Conservation (phyloP, 2,113 vertebrate genomes). For the Glaucomys volans region DNA sequence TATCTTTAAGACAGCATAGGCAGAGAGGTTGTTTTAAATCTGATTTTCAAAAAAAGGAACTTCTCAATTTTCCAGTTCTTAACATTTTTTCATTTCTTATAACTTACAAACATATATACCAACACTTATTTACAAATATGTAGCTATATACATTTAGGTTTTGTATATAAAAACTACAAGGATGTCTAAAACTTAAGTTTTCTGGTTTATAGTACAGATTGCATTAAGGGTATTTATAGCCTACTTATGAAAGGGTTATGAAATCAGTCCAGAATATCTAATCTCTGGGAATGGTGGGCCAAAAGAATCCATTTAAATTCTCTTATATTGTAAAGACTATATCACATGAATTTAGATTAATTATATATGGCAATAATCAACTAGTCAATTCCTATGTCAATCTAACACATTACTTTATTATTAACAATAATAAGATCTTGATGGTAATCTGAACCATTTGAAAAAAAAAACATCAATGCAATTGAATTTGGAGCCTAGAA, state of each 20-base stretch:
- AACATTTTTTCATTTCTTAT: background rate
- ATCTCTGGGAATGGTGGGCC: slow-evolving; percentile 50
- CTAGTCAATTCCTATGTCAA: slow-evolving; percentile 78
- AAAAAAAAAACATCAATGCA: slow-evolving; percentile 78
- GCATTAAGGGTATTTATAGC: background rate
- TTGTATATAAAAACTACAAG: slow-evolving; percentile 24
- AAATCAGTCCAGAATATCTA: slow-evolving; percentile 48
- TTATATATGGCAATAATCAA: slow-evolving; percentile 81
- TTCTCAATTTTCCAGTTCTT: background rate
- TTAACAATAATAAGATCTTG: slow-evolving; percentile 82
- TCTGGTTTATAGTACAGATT: background rate
- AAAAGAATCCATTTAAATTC: slow-evolving; percentile 73
- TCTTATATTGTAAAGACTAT: slow-evolving; percentile 78
- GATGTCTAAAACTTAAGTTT: background rate
- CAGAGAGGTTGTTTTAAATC: background rate
- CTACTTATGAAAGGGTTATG: slow-evolving; percentile 46
- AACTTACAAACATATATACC: background rate
- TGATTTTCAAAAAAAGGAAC: slow-evolving; percentile 27
- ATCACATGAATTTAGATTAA: slow-evolving; percentile 79
- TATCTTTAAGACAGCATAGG: slow-evolving; percentile 47
- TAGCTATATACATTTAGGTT: background rate
- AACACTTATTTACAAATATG: slow-evolving; percentile 37
- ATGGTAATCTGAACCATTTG: slow-evolving; percentile 85
- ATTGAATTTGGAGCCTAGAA: slow-evolving; percentile 64
- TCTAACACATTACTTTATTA: slow-evolving; percentile 81